phyloP scores from a whole-genome alignment of 2,888 invertebrate genomes.

The Sinodicranocentrus sp. region DNA sequence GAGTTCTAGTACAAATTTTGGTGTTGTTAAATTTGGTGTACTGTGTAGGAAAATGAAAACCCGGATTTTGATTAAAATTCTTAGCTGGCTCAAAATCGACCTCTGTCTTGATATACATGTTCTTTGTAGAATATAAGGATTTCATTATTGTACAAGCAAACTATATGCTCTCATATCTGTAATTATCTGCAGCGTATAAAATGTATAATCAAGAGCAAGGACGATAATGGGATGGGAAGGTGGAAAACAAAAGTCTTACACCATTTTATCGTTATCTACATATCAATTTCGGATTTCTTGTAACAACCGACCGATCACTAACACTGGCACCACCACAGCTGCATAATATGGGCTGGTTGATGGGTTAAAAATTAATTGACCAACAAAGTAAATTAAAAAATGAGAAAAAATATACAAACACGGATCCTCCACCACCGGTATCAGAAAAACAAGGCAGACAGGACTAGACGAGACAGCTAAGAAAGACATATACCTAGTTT shows the following conservation, averaged over 20 bases:
- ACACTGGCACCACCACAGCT: slow-evolving; percentile 49
- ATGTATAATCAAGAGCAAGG: slow-evolving; percentile 25
- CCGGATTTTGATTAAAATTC: slow-evolving; percentile 62
- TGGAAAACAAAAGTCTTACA: background rate
- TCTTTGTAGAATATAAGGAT: too few relatives aligned
- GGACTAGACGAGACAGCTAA: background rate
- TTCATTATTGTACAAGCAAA: background rate
- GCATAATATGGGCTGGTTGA: slow-evolving; percentile 52
- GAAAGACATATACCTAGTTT: slow-evolving; percentile 3
- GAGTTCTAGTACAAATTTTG: background rate
- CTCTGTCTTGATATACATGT: background rate
- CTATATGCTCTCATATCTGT: slow-evolving; percentile 14
- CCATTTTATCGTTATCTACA: slow-evolving; percentile 1
- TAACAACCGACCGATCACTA: slow-evolving; percentile 39
- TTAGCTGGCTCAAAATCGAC: slow-evolving; percentile 9
- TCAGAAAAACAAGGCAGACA: slow-evolving; percentile 1
- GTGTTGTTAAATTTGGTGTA: slow-evolving; percentile 23
- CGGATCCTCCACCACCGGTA: slow-evolving; percentile 8
- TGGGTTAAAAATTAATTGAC: slow-evolving; percentile 60
- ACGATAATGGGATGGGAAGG: slow-evolving; percentile 24
- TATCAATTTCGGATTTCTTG: slow-evolving; percentile 45
- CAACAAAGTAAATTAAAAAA: slow-evolving; percentile 56
- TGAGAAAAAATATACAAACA: slow-evolving; percentile 11
- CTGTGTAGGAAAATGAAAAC: slow-evolving; percentile 42
- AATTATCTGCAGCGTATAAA: slow-evolving; percentile 28